Conservation (phyloP, 2,888 invertebrate genomes). For the Sinhomidia bicolor region DNA sequence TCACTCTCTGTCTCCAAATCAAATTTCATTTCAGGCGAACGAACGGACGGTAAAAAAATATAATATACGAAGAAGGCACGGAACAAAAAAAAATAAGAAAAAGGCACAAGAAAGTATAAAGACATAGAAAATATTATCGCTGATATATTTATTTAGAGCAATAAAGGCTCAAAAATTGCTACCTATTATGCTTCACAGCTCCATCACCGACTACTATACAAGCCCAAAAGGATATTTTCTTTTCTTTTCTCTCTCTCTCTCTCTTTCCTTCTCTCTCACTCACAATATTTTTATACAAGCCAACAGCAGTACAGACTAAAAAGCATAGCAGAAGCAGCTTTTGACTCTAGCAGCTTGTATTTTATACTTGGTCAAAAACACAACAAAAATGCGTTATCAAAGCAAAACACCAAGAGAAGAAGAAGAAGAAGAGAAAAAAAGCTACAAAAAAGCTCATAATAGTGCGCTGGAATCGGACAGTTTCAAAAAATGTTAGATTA, state of each 20-base stretch:
- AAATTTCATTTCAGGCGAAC: not conserved
- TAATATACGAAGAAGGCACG: not conserved
- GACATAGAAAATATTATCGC: conserved; percentile 32
- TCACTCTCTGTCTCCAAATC: not conserved
- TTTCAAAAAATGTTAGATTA: conserved; percentile 61
- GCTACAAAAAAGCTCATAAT: conserved; percentile 51
- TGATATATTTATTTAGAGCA: conserved; percentile 46
- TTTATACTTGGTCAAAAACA: conserved; percentile 12
- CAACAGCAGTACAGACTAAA: not conserved
- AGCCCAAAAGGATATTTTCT: not conserved
- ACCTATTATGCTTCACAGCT: conserved; percentile 44
- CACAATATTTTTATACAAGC: not conserved
- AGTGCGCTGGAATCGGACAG: conserved; percentile 33
- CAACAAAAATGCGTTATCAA: conserved; percentile 25
- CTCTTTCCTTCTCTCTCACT: too few species aligned
- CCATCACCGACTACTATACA: conserved; percentile 39
- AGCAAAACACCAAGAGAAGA: conserved; percentile 13
- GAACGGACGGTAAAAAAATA: not conserved
- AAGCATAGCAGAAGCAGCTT: too few species aligned
- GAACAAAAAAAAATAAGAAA: not conserved
- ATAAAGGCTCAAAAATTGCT: conserved; percentile 40
- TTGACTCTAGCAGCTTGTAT: too few species aligned
- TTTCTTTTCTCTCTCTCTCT: not conserved
- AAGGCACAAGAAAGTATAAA: not conserved
- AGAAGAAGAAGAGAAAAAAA: not conserved